Evolutionary conservation across 2,113 vertebrate genomes (phyloP).

Genomic region (Siphamia tubifer): DNA sequence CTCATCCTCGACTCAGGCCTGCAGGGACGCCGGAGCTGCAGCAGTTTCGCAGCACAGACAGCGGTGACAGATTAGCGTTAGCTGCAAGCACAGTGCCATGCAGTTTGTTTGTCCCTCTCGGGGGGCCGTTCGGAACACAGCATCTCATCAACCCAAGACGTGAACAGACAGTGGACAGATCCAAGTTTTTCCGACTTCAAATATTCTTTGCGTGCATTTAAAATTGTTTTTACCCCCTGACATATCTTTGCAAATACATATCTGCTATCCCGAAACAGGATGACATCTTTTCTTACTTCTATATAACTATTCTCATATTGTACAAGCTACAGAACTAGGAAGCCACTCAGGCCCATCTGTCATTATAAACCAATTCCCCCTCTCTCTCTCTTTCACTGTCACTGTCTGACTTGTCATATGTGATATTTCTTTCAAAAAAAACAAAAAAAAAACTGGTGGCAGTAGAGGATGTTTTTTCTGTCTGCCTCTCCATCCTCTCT

Average conservation of each 20-base stretch:
- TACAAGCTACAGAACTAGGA: conserved; percentile 48
- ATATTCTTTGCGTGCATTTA: neutral
- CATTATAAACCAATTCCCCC: conserved; percentile 44
- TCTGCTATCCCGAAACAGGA: neutral
- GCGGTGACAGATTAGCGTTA: conserved; percentile 31
- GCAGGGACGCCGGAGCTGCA: neutral
- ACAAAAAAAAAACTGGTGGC: too few species aligned
- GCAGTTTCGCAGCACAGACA: conserved; percentile 26
- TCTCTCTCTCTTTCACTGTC: neutral
- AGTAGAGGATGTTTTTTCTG: neutral
- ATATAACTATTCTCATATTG: conserved; percentile 50
- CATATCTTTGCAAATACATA: neutral
- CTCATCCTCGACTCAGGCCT: conserved; percentile 18
- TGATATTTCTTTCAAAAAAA: conserved; percentile 14
- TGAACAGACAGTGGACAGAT: neutral
- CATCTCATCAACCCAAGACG: neutral
- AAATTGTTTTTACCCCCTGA: neutral
- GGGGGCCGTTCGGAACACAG: neutral
- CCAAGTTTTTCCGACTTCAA: neutral
- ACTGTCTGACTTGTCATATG: neutral
- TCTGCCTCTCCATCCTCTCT: neutral
- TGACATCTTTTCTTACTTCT: conserved; percentile 8
- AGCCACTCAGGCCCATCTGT: conserved; percentile 58
- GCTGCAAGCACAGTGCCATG: conserved; percentile 3
- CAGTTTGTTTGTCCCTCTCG: conserved; percentile 26